These are phyloP conservation scores for Cepaea hortensis DNA, from an alignment of 2,888 invertebrate genomes.

Conservation along the genomic window DNA sequence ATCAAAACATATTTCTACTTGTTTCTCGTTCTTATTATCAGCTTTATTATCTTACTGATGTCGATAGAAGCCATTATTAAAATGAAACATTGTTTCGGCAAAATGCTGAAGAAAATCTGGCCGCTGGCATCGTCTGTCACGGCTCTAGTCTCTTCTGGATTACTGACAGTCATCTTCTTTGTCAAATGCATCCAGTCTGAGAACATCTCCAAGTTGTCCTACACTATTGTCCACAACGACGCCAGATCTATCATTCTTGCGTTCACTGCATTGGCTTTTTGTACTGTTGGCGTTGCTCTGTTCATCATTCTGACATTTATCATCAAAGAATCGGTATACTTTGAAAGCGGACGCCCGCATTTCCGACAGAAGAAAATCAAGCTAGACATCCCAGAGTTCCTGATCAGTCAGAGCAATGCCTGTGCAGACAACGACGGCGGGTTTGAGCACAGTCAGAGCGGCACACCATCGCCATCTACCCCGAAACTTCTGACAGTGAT, in stretches of 20 bases:
- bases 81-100: constrained; percentile 41
- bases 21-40: constrained; percentile 53
- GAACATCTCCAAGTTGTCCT: background rate
- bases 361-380: constrained; percentile 40
- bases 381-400: constrained; percentile 50
- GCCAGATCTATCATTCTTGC: background rate
- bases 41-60: constrained; percentile 39
- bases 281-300: constrained; percentile 31
- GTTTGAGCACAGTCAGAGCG: constrained; percentile 40
- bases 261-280: constrained; percentile 29
- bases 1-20: constrained; percentile 62
- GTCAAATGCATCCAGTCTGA: background rate
- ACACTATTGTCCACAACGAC: constrained; percentile 16
- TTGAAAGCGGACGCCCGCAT: constrained; percentile 44
- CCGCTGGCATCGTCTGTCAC: constrained; percentile 40
- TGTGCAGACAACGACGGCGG: constrained; percentile 36
- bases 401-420: constrained; percentile 51
- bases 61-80: constrained; percentile 44
- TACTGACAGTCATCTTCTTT: constrained; percentile 18
- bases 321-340: constrained; percentile 19
- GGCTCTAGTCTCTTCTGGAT: constrained; percentile 10
- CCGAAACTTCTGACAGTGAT: constrained; percentile 49
- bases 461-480: constrained; percentile 49
- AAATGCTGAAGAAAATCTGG: constrained; percentile 47
- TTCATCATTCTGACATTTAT: constrained; percentile 20